These are phyloP conservation scores for Galerucella pusilla DNA, from an alignment of 2,888 invertebrate genomes.

Conservation along the genomic window DNA sequence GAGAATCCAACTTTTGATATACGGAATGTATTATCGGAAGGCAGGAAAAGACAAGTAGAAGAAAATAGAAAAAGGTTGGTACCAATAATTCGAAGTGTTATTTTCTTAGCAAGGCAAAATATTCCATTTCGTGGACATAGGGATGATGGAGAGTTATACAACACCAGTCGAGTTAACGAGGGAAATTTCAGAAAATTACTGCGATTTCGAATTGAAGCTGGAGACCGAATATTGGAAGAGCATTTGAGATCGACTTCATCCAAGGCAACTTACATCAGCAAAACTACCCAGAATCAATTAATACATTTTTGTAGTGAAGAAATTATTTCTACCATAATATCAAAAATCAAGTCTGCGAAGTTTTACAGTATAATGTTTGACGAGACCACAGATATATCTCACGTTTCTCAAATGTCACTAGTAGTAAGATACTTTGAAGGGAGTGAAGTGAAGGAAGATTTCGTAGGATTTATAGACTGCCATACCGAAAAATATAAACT, in stretches of 20 bases:
- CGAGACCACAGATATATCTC: neutral
- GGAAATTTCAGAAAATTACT: neutral
- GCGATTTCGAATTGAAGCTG: conserved; percentile 1
- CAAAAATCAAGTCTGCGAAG: no score
- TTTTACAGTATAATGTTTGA: no score
- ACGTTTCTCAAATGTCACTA: neutral
- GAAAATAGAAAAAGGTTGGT: conserved; percentile 20
- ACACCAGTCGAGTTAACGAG: neutral
- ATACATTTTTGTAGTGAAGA: conserved; percentile 4
- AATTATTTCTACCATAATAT: neutral
- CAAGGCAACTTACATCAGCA: conserved; percentile 7
- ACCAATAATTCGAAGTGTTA: conserved; percentile 14
- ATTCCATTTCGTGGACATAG: conserved; percentile 20
- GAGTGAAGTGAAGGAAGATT: neutral
- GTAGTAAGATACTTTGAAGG: neutral
- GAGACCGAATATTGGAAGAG: neutral
- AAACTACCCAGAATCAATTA: conserved; percentile 1
- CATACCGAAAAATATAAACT: neutral
- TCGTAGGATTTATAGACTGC: neutral
- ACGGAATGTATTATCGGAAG: neutral
- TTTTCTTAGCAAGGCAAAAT: conserved; percentile 18
- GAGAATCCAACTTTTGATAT: conserved; percentile 7
- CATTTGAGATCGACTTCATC: conserved; percentile 4
- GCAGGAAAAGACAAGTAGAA: conserved; percentile 4
- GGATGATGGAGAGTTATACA: conserved; percentile 3